These are phyloP conservation scores for Seira ritae DNA, from an alignment of 2,888 invertebrate species.

Conservation along the genomic window DNA sequence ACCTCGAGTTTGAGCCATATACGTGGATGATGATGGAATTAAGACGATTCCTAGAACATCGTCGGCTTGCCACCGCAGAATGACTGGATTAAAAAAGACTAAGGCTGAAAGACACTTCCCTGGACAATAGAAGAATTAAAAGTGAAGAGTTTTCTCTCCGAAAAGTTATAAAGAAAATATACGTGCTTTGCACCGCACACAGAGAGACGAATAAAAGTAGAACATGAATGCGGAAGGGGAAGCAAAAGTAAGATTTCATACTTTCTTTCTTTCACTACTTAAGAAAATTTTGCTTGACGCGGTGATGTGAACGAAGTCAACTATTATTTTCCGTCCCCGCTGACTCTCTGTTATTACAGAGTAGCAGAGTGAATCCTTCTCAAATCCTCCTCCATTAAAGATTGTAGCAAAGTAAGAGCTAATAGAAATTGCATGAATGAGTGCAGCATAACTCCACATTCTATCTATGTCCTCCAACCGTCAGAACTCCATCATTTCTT, in stretches of 20 bases:
- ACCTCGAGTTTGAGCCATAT: too few species aligned
- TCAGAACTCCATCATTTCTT: slow-evolving; percentile 24
- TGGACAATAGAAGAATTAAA: slow-evolving; percentile 37
- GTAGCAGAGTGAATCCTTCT: slow-evolving; percentile 33
- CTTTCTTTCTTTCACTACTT: slow-evolving; percentile 19
- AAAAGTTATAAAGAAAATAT: too few species aligned
- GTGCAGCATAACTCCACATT: slow-evolving; percentile 33
- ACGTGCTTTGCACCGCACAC: too few species aligned
- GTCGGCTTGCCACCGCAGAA: not conserved
- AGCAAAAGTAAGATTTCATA: too few species aligned
- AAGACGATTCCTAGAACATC: slow-evolving; percentile 31
- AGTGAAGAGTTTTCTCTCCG: too few species aligned
- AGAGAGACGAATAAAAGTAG: too few species aligned
- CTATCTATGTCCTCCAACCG: slow-evolving; percentile 48
- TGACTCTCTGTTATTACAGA: not conserved
- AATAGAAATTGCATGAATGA: slow-evolving; percentile 65
- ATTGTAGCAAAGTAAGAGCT: slow-evolving; percentile 50
- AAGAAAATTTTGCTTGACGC: slow-evolving; percentile 27
- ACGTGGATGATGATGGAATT: slow-evolving; percentile 38
- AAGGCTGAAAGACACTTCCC: slow-evolving; percentile 13
- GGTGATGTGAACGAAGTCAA: slow-evolving; percentile 35
- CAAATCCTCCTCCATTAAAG: slow-evolving; percentile 41
- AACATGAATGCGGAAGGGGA: too few species aligned
- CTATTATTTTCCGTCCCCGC: slow-evolving; percentile 46
- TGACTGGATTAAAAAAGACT: slow-evolving; percentile 41